Base-by-base conservation (phyloP, 2,888 invertebrate genomes). In the Heliconius charithonia region DNA sequence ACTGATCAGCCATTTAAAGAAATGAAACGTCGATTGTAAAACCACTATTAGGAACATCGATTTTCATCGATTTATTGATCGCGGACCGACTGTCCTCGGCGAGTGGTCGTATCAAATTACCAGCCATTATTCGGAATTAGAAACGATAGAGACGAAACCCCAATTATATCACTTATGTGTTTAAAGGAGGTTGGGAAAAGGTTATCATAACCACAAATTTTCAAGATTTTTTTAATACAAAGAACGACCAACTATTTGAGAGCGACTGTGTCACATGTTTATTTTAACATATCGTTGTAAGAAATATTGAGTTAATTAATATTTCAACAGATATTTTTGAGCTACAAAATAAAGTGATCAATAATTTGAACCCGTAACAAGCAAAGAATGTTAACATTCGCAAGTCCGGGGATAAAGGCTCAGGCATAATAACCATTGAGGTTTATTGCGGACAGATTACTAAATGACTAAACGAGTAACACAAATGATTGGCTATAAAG, bases 141-240 rank as follows among this genome's bases (percentile, higher is more conserved):
- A 95, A 92, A 91, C 94, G 93, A 94, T 94, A 94, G 93, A 94
- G 92, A 91, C 91, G 88, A 89, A 88, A 93, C 95, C 93, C 90
- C 90, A 94, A 95, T 95, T 94, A 95, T 93, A 94, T 95, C 94
- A 94, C 95, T 95, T 95, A 95, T 94, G 92, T 94, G 95, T 93
- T 95, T 94, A 95, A 92, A 94, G n/a, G 90, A 93, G 94, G 95
- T 89, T 91, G 94, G 92, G 91, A 90, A 82, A 85, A 86, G 85
- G 85, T 85, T 91, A 92, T 93, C 91, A 90, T 90, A 92, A 91
- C 90, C 89, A 89, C 91, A 91, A 92, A 91, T 79, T 82, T 82
- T 78, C 78, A 80, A 65, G 73, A 69, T 77, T 76, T 70, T n/a
- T 75, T 56, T 25, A 6, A 70, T 67, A 41, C 19, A 71, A 80